These are phyloP conservation scores for Leptodactylus fuscus DNA, from an alignment of 2,113 vertebrate genomes.

Conservation along the genomic window DNA sequence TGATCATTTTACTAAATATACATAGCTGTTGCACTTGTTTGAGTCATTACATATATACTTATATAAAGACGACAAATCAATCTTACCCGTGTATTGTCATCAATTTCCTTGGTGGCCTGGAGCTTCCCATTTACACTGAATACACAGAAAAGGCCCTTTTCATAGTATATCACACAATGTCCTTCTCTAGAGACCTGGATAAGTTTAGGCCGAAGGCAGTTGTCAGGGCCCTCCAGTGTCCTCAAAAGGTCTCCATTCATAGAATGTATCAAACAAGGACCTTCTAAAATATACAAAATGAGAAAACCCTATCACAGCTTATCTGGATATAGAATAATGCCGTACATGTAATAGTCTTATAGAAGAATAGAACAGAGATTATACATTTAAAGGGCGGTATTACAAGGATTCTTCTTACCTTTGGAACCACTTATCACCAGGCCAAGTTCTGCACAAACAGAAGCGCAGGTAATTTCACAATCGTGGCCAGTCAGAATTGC, in stretches of 20 bases:
- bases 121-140: constrained; percentile 96
- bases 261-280: constrained; percentile 97
- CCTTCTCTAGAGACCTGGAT: constrained; percentile 93
- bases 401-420: constrained; percentile 76
- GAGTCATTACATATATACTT: too few species aligned
- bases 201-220: constrained; percentile 84
- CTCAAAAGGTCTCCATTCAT: constrained; percentile 98
- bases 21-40: too few species aligned
- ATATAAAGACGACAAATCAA: background rate
- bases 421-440: constrained; percentile 94
- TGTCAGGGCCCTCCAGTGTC: constrained; percentile 86
- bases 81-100: constrained; percentile 90
- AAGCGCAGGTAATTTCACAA: constrained; percentile 91
- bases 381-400: background rate
- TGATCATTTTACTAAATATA: too few species aligned
- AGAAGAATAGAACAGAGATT: background rate
- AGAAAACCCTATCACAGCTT: background rate
- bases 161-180: constrained; percentile 93
- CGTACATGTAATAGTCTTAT: background rate
- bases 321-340: too few species aligned
- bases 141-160: constrained; percentile 88
- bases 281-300: constrained; percentile 78
- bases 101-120: constrained; percentile 84
- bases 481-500: constrained; percentile 94
- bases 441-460: constrained; percentile 93